phyloP scores from a whole-genome alignment of 2,113 vertebrate species.

The Sapajus apella region DNA sequence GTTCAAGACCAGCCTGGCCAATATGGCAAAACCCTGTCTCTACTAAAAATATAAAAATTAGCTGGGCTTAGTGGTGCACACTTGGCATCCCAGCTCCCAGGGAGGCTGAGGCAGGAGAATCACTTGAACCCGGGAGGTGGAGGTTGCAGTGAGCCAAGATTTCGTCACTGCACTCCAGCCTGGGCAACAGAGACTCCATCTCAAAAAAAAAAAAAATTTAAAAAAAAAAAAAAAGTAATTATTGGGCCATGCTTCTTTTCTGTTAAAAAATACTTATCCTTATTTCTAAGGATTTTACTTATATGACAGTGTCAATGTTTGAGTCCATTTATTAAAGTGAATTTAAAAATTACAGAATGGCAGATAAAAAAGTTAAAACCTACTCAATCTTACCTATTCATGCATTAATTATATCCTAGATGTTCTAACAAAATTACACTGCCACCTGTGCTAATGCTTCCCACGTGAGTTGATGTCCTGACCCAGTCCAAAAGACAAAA shows the following conservation, averaged over 20 bases:
- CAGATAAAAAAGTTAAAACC: not conserved
- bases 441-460: not conserved
- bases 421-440: not conserved
- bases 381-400: not conserved
- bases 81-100: no score
- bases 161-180: no score
- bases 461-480: not conserved
- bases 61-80: no score
- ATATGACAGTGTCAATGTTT: not conserved
- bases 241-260: slow-evolving; percentile 2
- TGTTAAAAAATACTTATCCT: not conserved
- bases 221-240: not conserved
- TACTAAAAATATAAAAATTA: no score
- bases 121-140: no score
- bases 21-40: no score
- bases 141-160: no score
- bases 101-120: no score
- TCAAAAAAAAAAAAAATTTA: no score
- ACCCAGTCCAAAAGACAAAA: not conserved
- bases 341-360: not conserved
- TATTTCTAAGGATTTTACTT: slow-evolving; percentile 33
- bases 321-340: not conserved
- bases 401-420: not conserved
- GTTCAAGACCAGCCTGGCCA: no score
- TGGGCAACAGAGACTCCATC: no score